Evolutionary conservation across 2,888 invertebrate genomes (phyloP).

Genomic region (Sphaerophoria taeniata): DNA sequence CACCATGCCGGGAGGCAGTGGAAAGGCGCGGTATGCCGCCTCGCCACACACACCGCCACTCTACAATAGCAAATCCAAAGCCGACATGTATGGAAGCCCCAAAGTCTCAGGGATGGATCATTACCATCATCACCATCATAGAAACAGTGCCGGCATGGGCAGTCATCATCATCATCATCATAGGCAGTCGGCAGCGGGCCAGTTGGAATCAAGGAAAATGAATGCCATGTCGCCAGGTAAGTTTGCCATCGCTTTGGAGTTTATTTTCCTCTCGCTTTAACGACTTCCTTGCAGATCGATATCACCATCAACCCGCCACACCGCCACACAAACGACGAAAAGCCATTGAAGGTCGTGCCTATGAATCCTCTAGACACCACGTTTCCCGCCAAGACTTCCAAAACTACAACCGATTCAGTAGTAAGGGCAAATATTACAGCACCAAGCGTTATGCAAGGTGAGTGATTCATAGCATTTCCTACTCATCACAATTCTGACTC

Average conservation of each 20-base stretch:
- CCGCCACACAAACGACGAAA: conserved; percentile 82
- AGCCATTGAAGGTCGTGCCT: conserved; percentile 78
- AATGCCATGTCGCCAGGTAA: conserved; percentile 80
- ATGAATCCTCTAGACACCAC: conserved; percentile 58
- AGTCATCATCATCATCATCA: conserved; percentile 78
- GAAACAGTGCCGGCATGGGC: conserved; percentile 40
- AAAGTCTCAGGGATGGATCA: conserved; percentile 75
- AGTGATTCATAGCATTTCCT: not conserved
- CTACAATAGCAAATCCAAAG: conserved; percentile 75
- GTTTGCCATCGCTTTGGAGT: not conserved
- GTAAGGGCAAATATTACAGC: conserved; percentile 79
- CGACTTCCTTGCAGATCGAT: conserved; percentile 77
- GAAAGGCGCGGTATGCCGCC: conserved; percentile 77
- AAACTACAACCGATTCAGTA: conserved; percentile 80
- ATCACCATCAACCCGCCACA: conserved; percentile 80
- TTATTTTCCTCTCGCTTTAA: not conserved
- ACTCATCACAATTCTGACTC: not conserved
- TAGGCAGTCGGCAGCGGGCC: conserved; percentile 77
- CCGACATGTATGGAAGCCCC: conserved; percentile 58
- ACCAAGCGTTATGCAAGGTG: conserved; percentile 80
- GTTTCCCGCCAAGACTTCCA: conserved; percentile 68
- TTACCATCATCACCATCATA: conserved; percentile 77
- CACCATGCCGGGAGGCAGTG: conserved; percentile 60
- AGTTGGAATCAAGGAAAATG: conserved; percentile 78
- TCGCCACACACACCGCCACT: conserved; percentile 83